phyloP scores from a whole-genome alignment of 2,797 vertebrate genomes.

The Cuculus canorus region DNA sequence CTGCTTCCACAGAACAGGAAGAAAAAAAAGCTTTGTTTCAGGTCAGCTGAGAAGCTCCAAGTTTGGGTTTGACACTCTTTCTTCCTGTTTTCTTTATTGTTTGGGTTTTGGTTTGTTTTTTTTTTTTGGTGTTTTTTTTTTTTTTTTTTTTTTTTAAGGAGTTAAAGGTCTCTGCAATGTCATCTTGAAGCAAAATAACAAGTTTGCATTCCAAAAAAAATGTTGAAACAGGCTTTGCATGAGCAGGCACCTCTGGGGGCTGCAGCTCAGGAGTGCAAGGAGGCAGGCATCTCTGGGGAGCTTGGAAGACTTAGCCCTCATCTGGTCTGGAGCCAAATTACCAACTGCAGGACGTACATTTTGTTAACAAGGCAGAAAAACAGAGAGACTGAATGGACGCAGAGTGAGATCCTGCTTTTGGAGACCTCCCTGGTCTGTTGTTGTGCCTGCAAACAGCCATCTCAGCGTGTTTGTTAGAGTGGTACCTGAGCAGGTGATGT shows the following conservation, averaged over 20 bases:
- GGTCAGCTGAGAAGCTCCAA: neutral
- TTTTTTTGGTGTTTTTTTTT: no score
- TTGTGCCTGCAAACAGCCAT: neutral
- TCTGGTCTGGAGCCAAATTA: neutral
- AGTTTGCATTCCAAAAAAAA: neutral
- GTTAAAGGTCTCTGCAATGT: slow-evolving; percentile 9
- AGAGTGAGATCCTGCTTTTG: neutral
- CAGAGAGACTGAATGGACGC: rapidly evolving
- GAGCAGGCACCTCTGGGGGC: neutral
- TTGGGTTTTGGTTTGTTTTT: neutral
- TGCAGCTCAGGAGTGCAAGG: neutral
- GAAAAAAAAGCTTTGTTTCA: slow-evolving; percentile 15
- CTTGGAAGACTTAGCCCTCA: neutral
- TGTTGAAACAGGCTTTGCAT: neutral
- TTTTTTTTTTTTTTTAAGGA: neutral
- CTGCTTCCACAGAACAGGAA: neutral
- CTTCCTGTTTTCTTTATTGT: neutral
- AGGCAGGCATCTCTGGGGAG: rapidly evolving
- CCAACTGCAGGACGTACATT: rapidly evolving
- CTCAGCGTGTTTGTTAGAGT: neutral
- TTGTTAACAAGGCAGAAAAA: neutral
- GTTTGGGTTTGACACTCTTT: slow-evolving; percentile 7
- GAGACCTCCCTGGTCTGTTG: neutral
- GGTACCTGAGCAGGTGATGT: neutral
- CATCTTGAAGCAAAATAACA: slow-evolving; percentile 3